Evolutionary conservation across 2,888 invertebrate species (phyloP).

Genomic region (Ophraella communa): DNA sequence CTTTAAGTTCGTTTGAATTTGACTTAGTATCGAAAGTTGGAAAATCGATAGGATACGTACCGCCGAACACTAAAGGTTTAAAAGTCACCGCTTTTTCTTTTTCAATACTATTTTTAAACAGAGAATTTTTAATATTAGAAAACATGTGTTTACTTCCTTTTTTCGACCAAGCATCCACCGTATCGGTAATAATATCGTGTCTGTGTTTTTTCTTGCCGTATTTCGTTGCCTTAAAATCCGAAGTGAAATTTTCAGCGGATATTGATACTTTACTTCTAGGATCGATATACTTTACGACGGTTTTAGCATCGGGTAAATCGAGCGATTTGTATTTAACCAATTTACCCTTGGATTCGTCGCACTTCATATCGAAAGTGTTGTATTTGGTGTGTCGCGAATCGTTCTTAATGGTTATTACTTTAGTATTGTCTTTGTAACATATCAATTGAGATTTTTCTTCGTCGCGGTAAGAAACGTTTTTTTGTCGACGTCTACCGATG

Average conservation of each 20-base stretch:
- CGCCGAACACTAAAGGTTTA: constrained; percentile 80
- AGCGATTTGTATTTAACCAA: constrained; percentile 56
- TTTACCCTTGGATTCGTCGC: constrained; percentile 47
- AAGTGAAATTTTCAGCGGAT: constrained; percentile 55
- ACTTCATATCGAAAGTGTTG: constrained; percentile 57
- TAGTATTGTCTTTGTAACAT: constrained; percentile 55
- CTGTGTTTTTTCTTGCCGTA: constrained; percentile 51
- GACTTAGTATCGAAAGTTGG: constrained; percentile 58
- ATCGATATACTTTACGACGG: constrained; percentile 55
- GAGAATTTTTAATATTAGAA: constrained; percentile 54
- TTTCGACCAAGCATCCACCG: constrained; percentile 70
- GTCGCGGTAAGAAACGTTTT: constrained; percentile 50
- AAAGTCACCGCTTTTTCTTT: constrained; percentile 56
- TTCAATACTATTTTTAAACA: constrained; percentile 51
- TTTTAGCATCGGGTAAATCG: constrained; percentile 52
- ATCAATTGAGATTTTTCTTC: constrained; percentile 57
- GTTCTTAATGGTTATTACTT: constrained; percentile 54
- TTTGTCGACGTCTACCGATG: constrained; percentile 42
- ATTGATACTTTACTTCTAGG: constrained; percentile 56
- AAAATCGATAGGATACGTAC: constrained; percentile 85
- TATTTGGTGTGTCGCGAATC: constrained; percentile 56
- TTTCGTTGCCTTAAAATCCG: constrained; percentile 52
- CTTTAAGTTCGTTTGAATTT: constrained; percentile 20
- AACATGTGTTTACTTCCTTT: constrained; percentile 53
- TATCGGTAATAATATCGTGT: constrained; percentile 66